Evolutionary conservation across 2,888 invertebrate species (phyloP), one percentile per base, ranked within the genome.

Genomic region (Cantharis lateralis): DNA sequence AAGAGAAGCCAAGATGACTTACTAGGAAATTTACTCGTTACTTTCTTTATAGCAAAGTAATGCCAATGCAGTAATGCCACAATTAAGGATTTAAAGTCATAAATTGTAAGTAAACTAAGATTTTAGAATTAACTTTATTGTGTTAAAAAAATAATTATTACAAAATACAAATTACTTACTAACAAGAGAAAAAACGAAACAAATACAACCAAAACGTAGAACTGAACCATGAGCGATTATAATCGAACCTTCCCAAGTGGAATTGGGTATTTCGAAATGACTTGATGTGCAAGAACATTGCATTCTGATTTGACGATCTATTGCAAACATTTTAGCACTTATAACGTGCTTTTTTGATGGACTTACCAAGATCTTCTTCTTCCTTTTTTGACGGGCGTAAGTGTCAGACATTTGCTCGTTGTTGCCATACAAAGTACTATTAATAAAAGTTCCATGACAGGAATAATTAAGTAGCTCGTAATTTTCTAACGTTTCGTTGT

Each of bases 401-500:
- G 86, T 16, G 71, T 79, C 28, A 68, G 72, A 69, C n/a, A 62
- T 68, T 5, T 88, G 89, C 75, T 91, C 89, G 87, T 95, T 94
- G 84, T 94, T 94, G 9, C 95, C 93, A 88, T 95, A 97, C 75
- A 96, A 87, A 66, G 96, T 95, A 79, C 96, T 95, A 89, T 98
- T 97, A 13, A 98, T 97, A 62, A 92, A 92, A 0, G 95, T 95
- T 63, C 98, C 98, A 87, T 93, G 93, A 86, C 96, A 95, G 28
- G 96, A 96, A 89, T 98, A 98, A 90, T 98, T 98, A 79, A 98
- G 92, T 85, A 98, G 89, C 89, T 98, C 98, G 88, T 94, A 98
- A 83, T 94, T 93, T 75, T 94, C 93, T 13, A 83, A 85, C 86
- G 94, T 95, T 91, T 96, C 95, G 85, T 96, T 96, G 85, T 92